Percentiles rank a stretch among this genome's conserved stretches.
These are phyloP conservation scores for Muscina levida DNA, from an alignment of 2,888 invertebrate species.

Conservation along the genomic window DNA sequence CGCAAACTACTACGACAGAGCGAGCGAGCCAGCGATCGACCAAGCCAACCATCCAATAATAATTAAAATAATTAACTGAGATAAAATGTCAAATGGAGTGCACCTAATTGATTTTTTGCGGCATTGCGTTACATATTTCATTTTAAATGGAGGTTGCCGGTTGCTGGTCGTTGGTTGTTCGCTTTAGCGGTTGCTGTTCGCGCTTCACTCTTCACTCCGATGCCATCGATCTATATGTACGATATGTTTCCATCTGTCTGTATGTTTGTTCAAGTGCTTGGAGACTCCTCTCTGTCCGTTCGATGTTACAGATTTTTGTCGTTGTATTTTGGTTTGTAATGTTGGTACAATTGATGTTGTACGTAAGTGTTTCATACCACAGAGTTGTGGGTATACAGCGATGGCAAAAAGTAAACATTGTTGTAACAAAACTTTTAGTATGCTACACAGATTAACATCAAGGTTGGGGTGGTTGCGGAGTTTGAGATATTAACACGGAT, in stretches of 20 bases:
- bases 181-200: background rate
- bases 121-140: slow-evolving; percentile 48
- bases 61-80: slow-evolving; percentile 65
- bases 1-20: slow-evolving; percentile 43
- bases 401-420: too few species aligned
- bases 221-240: slow-evolving; percentile 8
- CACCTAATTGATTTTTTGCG: slow-evolving; percentile 58
- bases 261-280: background rate
- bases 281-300: slow-evolving; percentile 22
- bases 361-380: slow-evolving; percentile 16
- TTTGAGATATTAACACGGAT: too few species aligned
- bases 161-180: slow-evolving; percentile 5
- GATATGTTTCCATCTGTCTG: background rate
- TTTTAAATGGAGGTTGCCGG: slow-evolving; percentile 39
- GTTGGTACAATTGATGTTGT: slow-evolving; percentile 30
- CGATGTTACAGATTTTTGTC: slow-evolving; percentile 19
- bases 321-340: slow-evolving; percentile 14
- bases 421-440: too few species aligned
- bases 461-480: too few species aligned
- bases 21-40: slow-evolving; percentile 36
- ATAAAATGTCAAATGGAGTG: slow-evolving; percentile 65
- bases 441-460: too few species aligned
- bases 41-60: slow-evolving; percentile 53
- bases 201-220: slow-evolving; percentile 5
- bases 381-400: background rate